phyloP scores from a whole-genome alignment of 2,113 vertebrate genomes.

The Sturnira hondurensis region DNA sequence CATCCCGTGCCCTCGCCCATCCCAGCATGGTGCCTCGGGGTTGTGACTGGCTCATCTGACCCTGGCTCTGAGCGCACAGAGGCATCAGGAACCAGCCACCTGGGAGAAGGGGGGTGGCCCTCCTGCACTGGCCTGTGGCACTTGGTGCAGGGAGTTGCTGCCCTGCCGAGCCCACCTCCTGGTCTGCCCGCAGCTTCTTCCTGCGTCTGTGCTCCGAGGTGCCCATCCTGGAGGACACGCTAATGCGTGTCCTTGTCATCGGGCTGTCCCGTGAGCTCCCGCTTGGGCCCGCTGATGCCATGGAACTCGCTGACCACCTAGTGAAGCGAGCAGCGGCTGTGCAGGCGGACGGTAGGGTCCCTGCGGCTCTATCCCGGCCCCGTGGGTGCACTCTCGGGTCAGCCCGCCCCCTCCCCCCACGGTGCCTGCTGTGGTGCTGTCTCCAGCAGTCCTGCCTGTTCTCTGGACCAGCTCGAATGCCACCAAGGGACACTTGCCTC shows the following conservation, averaged over 20 bases:
- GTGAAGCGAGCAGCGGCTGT: slow-evolving; percentile 95
- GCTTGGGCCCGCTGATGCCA: slow-evolving; percentile 94
- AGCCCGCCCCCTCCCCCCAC: too few relatives aligned
- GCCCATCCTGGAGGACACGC: slow-evolving; percentile 95
- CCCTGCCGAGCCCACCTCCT: rapidly evolving
- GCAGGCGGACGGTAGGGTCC: slow-evolving; percentile 90
- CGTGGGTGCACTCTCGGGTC: rapidly evolving
- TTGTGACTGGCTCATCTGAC: not conserved
- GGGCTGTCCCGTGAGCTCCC: slow-evolving; percentile 95
- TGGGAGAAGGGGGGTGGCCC: rapidly evolving
- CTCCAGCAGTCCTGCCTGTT: not conserved
- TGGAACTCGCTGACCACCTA: slow-evolving; percentile 98
- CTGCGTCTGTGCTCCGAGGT: slow-evolving; percentile 98
- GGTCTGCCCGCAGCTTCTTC: slow-evolving; percentile 87
- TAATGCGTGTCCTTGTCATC: slow-evolving; percentile 96
- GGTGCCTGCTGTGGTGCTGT: not conserved
- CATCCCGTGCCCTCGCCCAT: rapidly evolving
- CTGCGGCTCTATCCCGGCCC: rapidly evolving
- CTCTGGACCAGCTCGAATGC: too few relatives aligned
- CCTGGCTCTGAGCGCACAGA: not conserved
- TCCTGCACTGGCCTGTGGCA: not conserved
- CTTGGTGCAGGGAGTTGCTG: rapidly evolving
- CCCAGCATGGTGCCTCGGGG: rapidly evolving
- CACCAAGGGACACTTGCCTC: too few relatives aligned
- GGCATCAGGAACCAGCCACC: rapidly evolving